A percentile compares a stretch with the other conserved stretches of the same genome.
These are phyloP conservation scores for Yoshiicerus persimilis DNA, from an alignment of 1,140 invertebrate genomes.

Conservation along the genomic window DNA sequence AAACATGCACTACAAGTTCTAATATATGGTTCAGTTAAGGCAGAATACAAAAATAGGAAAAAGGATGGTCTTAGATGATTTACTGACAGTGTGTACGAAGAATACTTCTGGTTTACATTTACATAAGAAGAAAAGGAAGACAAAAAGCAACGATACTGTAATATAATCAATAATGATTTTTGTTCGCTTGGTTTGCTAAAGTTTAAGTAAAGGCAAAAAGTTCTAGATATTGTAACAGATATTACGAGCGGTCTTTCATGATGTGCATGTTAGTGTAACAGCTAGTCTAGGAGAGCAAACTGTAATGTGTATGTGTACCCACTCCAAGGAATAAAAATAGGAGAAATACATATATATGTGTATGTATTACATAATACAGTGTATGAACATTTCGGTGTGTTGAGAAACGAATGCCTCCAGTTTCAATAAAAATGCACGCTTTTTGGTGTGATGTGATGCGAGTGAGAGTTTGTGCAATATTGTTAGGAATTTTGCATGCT, in stretches of 20 bases:
- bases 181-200: not conserved
- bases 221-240: not conserved
- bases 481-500: constrained; percentile 12
- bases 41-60: too few species aligned
- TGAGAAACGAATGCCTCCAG: not conserved
- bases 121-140: not conserved
- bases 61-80: too few species aligned
- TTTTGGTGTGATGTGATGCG: not conserved
- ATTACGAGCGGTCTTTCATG: too few species aligned
- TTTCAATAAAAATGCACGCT: not conserved
- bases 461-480: constrained; percentile 1
- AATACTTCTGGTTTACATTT: not conserved
- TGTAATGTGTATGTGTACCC: not conserved
- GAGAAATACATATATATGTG: too few species aligned
- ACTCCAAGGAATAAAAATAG: not conserved
- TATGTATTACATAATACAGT: not conserved
- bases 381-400: not conserved
- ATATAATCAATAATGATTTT: constrained; percentile 13
- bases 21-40: too few species aligned
- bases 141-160: not conserved
- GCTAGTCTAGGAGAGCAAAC: too few species aligned
- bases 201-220: not conserved
- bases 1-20: too few species aligned
- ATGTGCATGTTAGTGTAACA: too few species aligned
- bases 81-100: not conserved